Evolutionary conservation across 2,797 vertebrate species (phyloP).

Genomic region (Pachyuromys duprasi): DNA sequence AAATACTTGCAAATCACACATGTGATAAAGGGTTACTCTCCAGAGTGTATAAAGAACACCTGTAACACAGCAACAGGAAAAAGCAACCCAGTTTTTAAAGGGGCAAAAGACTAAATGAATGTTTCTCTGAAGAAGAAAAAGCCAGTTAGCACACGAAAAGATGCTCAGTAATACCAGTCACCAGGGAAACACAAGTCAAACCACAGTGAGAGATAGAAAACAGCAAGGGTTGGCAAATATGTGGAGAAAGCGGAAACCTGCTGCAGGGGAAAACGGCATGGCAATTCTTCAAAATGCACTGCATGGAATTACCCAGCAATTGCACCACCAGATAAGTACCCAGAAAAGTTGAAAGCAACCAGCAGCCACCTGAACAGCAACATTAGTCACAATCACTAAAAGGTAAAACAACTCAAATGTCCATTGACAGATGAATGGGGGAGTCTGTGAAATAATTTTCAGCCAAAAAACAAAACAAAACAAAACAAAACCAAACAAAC

Average conservation of each 20-base stretch:
- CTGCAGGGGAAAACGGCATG: background rate
- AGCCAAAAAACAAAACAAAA: background rate
- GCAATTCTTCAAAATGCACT: conserved; percentile 19
- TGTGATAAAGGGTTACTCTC: conserved; percentile 26
- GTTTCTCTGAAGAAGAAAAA: background rate
- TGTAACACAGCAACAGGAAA: background rate
- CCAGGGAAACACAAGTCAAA: conserved; percentile 35
- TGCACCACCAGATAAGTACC: background rate
- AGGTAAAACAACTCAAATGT: conserved; percentile 9
- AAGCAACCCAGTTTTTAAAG: conserved; percentile 39
- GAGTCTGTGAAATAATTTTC: conserved; percentile 29
- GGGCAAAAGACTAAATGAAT: background rate
- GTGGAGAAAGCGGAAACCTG: background rate
- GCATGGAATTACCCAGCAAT: conserved; percentile 30
- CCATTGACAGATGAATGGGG: background rate
- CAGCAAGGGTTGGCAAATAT: background rate
- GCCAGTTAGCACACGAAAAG: background rate
- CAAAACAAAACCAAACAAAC: background rate
- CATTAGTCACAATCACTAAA: conserved; percentile 2
- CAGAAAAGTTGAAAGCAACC: background rate
- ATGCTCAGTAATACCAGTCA: background rate
- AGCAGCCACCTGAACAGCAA: background rate
- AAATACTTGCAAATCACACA: conserved; percentile 32
- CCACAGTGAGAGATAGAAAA: background rate
- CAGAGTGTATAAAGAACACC: conserved; percentile 27